These are phyloP conservation scores for Eulithis testata DNA, from an alignment of 2,888 invertebrate species.

Conservation along the genomic window DNA sequence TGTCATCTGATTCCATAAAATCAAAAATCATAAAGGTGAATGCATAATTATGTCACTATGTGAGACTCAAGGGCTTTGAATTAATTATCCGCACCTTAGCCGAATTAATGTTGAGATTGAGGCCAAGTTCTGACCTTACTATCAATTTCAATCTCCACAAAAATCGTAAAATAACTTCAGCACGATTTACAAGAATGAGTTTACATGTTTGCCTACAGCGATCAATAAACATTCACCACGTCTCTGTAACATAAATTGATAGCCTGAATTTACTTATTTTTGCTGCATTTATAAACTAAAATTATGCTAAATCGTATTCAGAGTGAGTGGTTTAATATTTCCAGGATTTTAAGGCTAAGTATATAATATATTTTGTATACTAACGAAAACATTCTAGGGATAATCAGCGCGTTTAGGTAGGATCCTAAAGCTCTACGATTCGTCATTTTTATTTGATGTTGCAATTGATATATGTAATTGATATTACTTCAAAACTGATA, in stretches of 20 bases:
- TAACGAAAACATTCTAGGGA: too few species aligned
- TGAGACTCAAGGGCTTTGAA: slow-evolving; percentile 15
- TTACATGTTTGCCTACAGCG: not conserved
- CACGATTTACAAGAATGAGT: not conserved
- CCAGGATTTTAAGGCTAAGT: too few species aligned
- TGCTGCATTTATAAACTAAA: not conserved
- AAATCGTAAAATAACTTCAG: slow-evolving; percentile 3
- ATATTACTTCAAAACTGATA: too few species aligned
- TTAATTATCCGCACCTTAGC: slow-evolving; percentile 14
- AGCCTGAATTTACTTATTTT: not conserved
- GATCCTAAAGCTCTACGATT: too few species aligned
- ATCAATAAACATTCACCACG: not conserved
- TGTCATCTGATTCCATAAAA: too few species aligned
- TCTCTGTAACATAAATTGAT: not conserved
- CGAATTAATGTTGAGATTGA: slow-evolving; percentile 13
- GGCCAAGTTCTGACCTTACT: slow-evolving; percentile 17
- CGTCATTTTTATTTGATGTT: too few species aligned
- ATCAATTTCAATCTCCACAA: slow-evolving; percentile 10
- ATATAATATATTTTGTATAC: too few species aligned
- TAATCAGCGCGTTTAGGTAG: too few species aligned
- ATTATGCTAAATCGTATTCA: too few species aligned
- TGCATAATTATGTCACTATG: not conserved
- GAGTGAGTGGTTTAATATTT: too few species aligned
- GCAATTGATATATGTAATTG: too few species aligned
- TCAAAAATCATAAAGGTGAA: slow-evolving; percentile 6